Evolutionary conservation across 2,113 vertebrate species (phyloP).

Genomic region (Anas platyrhynchos): DNA sequence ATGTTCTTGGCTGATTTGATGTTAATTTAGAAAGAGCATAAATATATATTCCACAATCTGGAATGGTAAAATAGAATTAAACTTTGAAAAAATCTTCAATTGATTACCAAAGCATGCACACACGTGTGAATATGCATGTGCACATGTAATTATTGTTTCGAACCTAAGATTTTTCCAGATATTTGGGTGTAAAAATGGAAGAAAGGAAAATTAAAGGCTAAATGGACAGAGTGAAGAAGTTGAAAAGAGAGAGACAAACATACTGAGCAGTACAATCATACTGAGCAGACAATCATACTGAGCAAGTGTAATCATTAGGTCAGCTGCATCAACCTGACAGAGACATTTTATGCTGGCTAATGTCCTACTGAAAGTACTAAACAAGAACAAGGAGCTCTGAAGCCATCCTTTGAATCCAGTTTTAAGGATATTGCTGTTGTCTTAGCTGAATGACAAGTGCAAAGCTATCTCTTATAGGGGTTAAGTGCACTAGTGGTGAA

Average conservation of each 20-base stretch:
- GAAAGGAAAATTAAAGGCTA: not conserved
- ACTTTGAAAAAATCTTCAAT: not conserved
- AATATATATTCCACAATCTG: not conserved
- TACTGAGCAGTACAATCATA: not conserved
- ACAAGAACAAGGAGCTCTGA: not conserved
- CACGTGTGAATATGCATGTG: too few relatives aligned
- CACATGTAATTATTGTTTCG: not conserved
- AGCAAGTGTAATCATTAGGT: not conserved
- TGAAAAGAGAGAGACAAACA: not conserved
- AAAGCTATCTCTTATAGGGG: not conserved
- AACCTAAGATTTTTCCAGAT: not conserved
- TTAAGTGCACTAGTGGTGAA: not conserved
- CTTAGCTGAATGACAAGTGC: not conserved
- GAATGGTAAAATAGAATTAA: not conserved
- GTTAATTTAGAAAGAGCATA: not conserved
- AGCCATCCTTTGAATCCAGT: not conserved
- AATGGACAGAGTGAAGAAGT: not conserved
- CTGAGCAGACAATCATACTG: too few relatives aligned
- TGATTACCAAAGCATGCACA: not conserved
- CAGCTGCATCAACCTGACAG: not conserved
- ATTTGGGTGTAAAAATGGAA: not conserved
- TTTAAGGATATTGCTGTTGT: not conserved
- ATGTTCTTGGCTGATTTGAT: not conserved
- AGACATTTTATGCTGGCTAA: not conserved
- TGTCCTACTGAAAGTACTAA: not conserved